Evolutionary conservation across 2,113 vertebrate species (phyloP).

Genomic region (Salvelinus sp.): DNA sequence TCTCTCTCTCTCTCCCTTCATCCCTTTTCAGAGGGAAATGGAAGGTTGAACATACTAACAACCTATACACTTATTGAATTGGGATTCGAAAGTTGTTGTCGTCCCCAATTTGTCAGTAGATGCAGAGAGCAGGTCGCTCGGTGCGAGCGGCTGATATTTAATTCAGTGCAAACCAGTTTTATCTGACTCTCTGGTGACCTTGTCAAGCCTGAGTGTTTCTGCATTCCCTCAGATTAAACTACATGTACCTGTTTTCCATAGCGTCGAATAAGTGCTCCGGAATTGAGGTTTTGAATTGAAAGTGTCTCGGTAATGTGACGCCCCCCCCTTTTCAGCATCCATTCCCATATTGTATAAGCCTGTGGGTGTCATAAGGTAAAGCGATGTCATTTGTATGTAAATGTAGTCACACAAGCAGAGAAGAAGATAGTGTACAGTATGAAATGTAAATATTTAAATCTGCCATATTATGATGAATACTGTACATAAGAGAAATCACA

Average conservation of each 20-base stretch:
- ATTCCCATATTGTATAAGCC: neutral
- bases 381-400: conserved; percentile 33
- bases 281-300: conserved; percentile 5
- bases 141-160: neutral
- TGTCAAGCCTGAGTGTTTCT: conserved; percentile 8
- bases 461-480: conserved; percentile 20
- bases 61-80: conserved; percentile 1
- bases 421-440: conserved; percentile 13
- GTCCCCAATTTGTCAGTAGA: neutral
- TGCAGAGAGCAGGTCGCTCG: neutral
- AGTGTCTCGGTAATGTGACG: neutral
- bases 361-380: neutral
- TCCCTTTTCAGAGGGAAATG: neutral
- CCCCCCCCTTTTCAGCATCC: neutral
- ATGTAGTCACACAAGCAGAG: conserved; percentile 1
- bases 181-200: neutral
- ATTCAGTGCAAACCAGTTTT: neutral
- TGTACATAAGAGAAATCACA: conserved; percentile 20
- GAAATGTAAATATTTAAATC: conserved; percentile 30
- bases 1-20: neutral
- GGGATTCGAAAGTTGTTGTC: conserved; percentile 2
- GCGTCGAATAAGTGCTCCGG: conserved; percentile 7
- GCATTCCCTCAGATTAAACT: conserved; percentile 3
- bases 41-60: neutral
- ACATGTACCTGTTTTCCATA: neutral